Base-by-base conservation (phyloP, 1,140 invertebrate species). In the Luehdorfia chinensis region DNA sequence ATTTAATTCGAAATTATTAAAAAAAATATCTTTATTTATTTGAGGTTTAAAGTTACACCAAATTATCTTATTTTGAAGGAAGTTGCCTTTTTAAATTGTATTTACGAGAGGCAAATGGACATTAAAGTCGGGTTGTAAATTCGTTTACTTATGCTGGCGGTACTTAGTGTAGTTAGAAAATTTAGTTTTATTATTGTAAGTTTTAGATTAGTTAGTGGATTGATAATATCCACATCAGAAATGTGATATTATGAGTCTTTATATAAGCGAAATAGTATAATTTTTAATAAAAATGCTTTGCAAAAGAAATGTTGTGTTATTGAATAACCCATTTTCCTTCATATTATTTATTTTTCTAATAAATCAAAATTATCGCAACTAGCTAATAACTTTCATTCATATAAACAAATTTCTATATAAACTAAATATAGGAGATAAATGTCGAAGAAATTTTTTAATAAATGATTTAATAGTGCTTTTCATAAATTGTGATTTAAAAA, bases 161-260 rank as follows among this genome's bases (percentile, higher is more conserved):
- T 75, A 77, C 75, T 75, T 75, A 72, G 68, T 47, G 27, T 66
- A 67, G 54, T 58, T 74, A 75, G 59, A 59, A 11, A 66, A 68
- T 52, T 51, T 60, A 51, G 33, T 56, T 55, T 59, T 52, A 60
- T 66, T 60, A 55, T 66, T 74, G n/a, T n/a, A n/a, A 71, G 65
- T 56, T 30, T 65, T 84, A 84, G 75, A 34, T 63, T 84, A 84
- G 75, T 75, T 50, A 59, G 84, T 87, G 84, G 84, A 84, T 87
- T 75, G 39, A 84, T 87, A 87, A 87, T 87, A 87, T 87, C 84
- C 84, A 87, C 85, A 87, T 87, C 63, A 87, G 85, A 87, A 86
- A 87, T 87, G 85, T 87, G 85, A 87, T 87, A 87, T 87, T 87
- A 87, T 87, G 80, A 86, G 80, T 87, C 81, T 84, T 87, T 83